Conservation (phyloP, 2,113 vertebrate genomes). For the Amazona guildingii region DNA sequence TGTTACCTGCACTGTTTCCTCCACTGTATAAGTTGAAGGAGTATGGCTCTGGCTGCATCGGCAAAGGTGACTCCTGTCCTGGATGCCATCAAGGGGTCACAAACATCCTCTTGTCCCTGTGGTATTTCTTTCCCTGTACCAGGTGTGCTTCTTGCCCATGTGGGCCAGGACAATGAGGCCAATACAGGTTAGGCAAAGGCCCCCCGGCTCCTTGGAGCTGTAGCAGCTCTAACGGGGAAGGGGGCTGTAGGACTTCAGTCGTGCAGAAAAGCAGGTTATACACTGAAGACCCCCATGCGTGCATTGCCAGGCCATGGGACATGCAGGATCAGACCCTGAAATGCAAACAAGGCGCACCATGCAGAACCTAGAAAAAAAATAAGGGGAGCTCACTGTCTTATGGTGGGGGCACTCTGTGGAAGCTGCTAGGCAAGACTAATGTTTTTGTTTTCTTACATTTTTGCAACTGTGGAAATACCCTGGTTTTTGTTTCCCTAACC, state of each 20-base stretch:
- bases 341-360: rapidly evolving
- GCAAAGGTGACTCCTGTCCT: not conserved
- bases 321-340: not conserved
- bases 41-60: not conserved
- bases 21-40: not conserved
- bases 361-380: not conserved
- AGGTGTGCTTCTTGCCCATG: not conserved
- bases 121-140: not conserved
- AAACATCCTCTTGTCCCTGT: not conserved
- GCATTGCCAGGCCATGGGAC: not conserved
- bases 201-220: not conserved
- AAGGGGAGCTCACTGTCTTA: not conserved
- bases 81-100: not conserved
- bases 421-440: not conserved
- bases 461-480: rapidly evolving
- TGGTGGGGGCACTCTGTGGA: not conserved
- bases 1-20: not conserved
- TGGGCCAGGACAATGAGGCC: not conserved
- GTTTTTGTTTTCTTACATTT: not conserved
- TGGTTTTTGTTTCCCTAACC: not conserved
- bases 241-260: not conserved
- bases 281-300: rapidly evolving
- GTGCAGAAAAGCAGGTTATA: not conserved
- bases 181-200: rapidly evolving
- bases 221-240: not conserved